Base-by-base conservation (phyloP, 2,888 invertebrate species). In the Archips xylosteana region DNA sequence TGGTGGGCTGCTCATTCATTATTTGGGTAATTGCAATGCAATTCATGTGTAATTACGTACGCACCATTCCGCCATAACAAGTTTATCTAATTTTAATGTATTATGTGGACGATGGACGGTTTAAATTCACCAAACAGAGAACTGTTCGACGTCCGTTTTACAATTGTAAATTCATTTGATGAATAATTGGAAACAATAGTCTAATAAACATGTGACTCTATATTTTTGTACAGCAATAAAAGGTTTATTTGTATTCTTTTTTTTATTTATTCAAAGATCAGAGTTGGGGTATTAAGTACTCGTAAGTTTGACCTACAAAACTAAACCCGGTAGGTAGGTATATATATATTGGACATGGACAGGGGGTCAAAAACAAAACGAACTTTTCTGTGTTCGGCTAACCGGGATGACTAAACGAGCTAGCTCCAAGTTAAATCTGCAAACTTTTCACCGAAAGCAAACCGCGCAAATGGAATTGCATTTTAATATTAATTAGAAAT, bases 401-500 rank as follows among this genome's bases (percentile, higher is more conserved):
- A 8, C 47, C 57, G n/a, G 6, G 51, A 32, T 54, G 51, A 54
- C 54, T 9, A 54, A 57, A 57, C 15, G 15, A 54, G 51, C 32
- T 57, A 57, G 57, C 32, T 3, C 32, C 10, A 32, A 32, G 32
- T 57, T 57, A 57, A 57, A 57, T 57, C 57, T 57, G 32, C 3
- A 57, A 83, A 83, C 74, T 83, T 82, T 80, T 78, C 78, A 76
- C 59, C 70, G 75, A 74, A 73, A 69, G 67, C 73, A 71, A 75
- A 76, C 74, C 75, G 75, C 68, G 74, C 65, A 73, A 64, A 76
- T 76, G 73, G 80, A 80, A 85, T 86, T 86, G 84, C 83, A 83
- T 83, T 87, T 87, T 82, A 87, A 87, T 86, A 85, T 87, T 86
- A 85, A 86, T 85, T 83, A 84, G 79, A 78, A 77, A 81, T 78